Base-by-base conservation (phyloP, 2,888 invertebrate species). In the Drosophila rubida region DNA sequence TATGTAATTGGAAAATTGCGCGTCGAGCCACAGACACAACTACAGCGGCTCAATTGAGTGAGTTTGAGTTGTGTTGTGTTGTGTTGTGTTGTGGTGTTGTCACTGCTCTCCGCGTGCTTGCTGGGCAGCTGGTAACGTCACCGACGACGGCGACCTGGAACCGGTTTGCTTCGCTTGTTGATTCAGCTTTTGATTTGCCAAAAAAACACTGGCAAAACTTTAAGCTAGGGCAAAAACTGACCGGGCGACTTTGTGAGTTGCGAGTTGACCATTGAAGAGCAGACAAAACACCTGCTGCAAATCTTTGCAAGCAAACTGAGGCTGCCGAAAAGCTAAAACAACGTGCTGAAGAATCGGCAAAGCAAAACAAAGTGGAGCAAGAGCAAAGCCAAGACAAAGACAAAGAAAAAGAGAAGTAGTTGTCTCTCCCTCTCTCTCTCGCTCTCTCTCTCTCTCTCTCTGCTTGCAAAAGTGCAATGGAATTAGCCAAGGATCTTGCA, bases 91-190 rank as follows among this genome's bases (percentile, higher is more conserved):
- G n/a, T 42, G 35, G 13, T 45, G 14, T 9, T 27, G 8, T 45
- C 11, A 14, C 16, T 23, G 16, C n/a, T 44, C 13, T 32, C 39
- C n/a, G 27, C 30, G 27, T 37, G 48, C 46, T 22, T 23, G 49
- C 6, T 8, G 53, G 61, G 55, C 74, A 74, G 74, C 74, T 74
- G 74, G 44, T 67, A 61, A 58, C 67, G 75, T 75, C 74, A 67
- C 27, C 75, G 60, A 54, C 58, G 53, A 53, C 37, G 50, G 45
- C 75, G 66, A 58, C 55, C 48, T 44, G 16, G 19, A 74, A 75
- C 75, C 72, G 61, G 76, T 75, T 75, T 59, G 13, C 39, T 51
- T 44, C 39, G 65, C 46, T 55, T 62, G 37, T 74, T 74, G 44
- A 23, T 27, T 54, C 50, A 54, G 59, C 54, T 46, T 54, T 54